Percentiles rank a stretch among this genome's conserved stretches.
These are phyloP conservation scores for Thereva nobilitata DNA, from an alignment of 2,888 invertebrate genomes.

Conservation along the genomic window DNA sequence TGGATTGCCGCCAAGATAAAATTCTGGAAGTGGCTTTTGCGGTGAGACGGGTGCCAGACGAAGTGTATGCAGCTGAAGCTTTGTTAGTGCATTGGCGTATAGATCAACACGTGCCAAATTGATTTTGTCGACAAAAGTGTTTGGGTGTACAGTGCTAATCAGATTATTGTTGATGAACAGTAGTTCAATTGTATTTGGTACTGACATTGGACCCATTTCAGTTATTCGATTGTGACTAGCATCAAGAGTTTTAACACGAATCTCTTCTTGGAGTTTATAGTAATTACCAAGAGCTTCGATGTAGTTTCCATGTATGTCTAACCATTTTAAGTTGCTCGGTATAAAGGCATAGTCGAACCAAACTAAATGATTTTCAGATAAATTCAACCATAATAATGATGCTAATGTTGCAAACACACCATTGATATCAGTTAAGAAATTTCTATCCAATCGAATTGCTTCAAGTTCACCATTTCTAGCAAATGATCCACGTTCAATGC, in stretches of 20 bases:
- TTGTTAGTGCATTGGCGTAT: conserved; percentile 84
- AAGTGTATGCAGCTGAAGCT: conserved; percentile 80
- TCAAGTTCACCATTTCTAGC: conserved; percentile 80
- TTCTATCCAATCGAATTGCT: conserved; percentile 85
- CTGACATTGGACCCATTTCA: conserved; percentile 78
- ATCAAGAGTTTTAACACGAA: conserved; percentile 83
- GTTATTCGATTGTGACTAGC: conserved; percentile 87
- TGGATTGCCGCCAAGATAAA: conserved; percentile 90
- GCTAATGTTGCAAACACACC: conserved; percentile 85
- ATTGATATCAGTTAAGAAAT: conserved; percentile 85
- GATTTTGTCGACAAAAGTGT: conserved; percentile 83
- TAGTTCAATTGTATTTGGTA: conserved; percentile 85
- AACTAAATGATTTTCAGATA: conserved; percentile 88
- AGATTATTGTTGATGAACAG: conserved; percentile 88
- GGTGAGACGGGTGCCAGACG: conserved; percentile 71
- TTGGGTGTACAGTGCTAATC: conserved; percentile 77
- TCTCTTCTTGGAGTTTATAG: conserved; percentile 81
- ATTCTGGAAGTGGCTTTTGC: conserved; percentile 75
- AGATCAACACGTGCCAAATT: conserved; percentile 86
- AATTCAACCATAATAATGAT: conserved; percentile 82
- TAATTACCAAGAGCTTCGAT: conserved; percentile 87
- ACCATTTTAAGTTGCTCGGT: conserved; percentile 85
- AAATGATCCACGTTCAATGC: conserved; percentile 83
- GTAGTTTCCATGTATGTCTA: conserved; percentile 89
- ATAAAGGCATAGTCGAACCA: conserved; percentile 94